Evolutionary conservation across 2,113 vertebrate species (phyloP).

Genomic region (Hippocampus guttulatus): DNA sequence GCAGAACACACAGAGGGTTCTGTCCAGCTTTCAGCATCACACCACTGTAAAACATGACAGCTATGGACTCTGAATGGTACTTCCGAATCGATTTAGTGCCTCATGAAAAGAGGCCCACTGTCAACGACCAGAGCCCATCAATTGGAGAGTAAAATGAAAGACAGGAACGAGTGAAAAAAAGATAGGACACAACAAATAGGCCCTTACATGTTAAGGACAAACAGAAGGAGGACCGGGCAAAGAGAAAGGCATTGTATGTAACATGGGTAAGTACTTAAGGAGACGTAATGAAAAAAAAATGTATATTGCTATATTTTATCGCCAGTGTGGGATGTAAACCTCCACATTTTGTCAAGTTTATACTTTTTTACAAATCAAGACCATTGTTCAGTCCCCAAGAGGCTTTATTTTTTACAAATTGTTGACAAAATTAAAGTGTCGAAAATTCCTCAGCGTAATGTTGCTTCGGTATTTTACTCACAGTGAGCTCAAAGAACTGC

Average conservation of each 20-base stretch:
- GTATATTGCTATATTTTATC: no score
- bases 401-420: no score
- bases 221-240: not conserved
- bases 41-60: slow-evolving; percentile 53
- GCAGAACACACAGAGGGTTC: slow-evolving; percentile 32
- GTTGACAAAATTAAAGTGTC: no score
- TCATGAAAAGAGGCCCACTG: slow-evolving; percentile 7
- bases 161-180: not conserved
- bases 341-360: no score
- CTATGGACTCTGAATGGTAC: slow-evolving; percentile 15
- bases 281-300: not conserved
- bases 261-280: not conserved
- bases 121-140: slow-evolving; percentile 7
- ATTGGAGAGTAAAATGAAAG: slow-evolving; percentile 15
- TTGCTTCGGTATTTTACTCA: no score
- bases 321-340: no score
- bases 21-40: slow-evolving; percentile 24
- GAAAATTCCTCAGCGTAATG: no score
- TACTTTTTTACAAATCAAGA: no score
- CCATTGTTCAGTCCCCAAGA: no score
- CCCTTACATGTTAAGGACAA: not conserved
- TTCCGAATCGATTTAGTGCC: slow-evolving; percentile 33
- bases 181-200: not conserved
- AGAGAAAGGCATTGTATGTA: not conserved
- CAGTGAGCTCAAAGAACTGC: no score